These are phyloP conservation scores for Isotomurus palustris DNA, from an alignment of 2,888 invertebrate species.

Conservation along the genomic window DNA sequence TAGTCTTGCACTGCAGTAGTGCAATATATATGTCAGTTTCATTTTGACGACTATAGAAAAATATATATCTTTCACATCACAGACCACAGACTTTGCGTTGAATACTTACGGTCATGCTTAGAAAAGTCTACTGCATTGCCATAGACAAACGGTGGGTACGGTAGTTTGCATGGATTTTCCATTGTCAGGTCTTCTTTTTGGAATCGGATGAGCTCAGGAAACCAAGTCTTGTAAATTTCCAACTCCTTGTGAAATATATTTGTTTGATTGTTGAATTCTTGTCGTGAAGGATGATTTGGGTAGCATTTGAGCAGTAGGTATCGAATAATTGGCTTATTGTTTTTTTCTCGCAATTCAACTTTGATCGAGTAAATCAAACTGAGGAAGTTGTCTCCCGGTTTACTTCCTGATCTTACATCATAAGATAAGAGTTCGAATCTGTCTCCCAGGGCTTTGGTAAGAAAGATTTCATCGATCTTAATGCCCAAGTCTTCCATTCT, in stretches of 20 bases:
- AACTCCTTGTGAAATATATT: slow-evolving; percentile 35
- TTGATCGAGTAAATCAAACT: slow-evolving; percentile 15
- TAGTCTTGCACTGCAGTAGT: background rate
- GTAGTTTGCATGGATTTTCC: background rate
- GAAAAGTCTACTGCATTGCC: slow-evolving; percentile 5
- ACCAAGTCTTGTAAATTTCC: slow-evolving; percentile 14
- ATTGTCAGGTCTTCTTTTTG: slow-evolving; percentile 8
- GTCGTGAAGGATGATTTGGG: slow-evolving; percentile 24
- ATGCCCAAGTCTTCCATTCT: too few relatives aligned
- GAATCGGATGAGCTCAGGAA: slow-evolving; percentile 20
- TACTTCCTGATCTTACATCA: background rate
- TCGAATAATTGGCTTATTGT: too few relatives aligned
- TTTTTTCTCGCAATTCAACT: background rate
- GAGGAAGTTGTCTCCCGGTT: slow-evolving; percentile 28
- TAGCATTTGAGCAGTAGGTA: slow-evolving; percentile 32
- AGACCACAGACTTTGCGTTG: too few relatives aligned
- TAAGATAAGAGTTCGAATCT: background rate
- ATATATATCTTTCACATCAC: too few relatives aligned
- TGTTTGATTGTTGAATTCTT: slow-evolving; percentile 16
- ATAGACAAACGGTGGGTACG: slow-evolving; percentile 1
- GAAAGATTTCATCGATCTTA: too few relatives aligned
- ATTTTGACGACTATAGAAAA: too few relatives aligned
- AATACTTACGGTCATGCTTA: too few relatives aligned
- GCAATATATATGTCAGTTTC: too few relatives aligned
- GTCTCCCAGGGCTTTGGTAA: background rate